Percentiles rank a stretch among this genome's conserved stretches.
Evolutionary conservation across 64 coral and sea anemone genomes (phyloP).

Genomic region (Exaiptasia diaphana): DNA sequence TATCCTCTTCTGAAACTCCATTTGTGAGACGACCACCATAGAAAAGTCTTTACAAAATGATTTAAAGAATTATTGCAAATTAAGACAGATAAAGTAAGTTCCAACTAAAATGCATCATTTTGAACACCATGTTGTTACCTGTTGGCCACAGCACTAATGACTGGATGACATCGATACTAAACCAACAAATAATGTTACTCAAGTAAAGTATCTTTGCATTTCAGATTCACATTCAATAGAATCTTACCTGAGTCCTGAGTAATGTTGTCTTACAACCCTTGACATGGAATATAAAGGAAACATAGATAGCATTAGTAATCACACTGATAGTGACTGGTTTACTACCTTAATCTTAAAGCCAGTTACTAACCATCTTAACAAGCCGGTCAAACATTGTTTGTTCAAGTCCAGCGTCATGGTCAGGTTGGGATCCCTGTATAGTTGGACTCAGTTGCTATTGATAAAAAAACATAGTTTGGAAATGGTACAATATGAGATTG

Average conservation of each 20-base stretch:
- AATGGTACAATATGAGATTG: too few species aligned
- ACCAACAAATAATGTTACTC: not conserved
- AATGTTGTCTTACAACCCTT: conserved; percentile 42
- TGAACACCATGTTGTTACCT: too few species aligned
- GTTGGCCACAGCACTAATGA: conserved; percentile 86
- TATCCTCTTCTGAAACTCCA: conserved; percentile 72
- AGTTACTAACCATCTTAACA: conserved; percentile 76
- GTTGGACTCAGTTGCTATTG: conserved; percentile 92
- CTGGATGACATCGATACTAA: conserved; percentile 96
- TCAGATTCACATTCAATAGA: too few species aligned
- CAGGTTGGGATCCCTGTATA: conserved; percentile 81
- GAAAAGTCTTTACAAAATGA: conserved; percentile 60
- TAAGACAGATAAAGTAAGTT: too few species aligned
- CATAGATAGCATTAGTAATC: not conserved
- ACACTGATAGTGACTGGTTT: not conserved
- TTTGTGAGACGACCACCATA: conserved; percentile 73
- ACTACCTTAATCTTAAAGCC: not conserved
- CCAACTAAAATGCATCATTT: too few species aligned
- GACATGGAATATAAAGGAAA: not conserved
- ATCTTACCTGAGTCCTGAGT: conserved; percentile 47
- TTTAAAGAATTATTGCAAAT: not conserved
- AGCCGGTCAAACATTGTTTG: conserved; percentile 95
- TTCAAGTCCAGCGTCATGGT: conserved; percentile 78
- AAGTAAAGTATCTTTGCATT: not conserved
- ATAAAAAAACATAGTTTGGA: not conserved